These are phyloP conservation scores for Poeciliopsis turneri DNA, from an alignment of 2,797 vertebrate genomes.

Conservation along the genomic window DNA sequence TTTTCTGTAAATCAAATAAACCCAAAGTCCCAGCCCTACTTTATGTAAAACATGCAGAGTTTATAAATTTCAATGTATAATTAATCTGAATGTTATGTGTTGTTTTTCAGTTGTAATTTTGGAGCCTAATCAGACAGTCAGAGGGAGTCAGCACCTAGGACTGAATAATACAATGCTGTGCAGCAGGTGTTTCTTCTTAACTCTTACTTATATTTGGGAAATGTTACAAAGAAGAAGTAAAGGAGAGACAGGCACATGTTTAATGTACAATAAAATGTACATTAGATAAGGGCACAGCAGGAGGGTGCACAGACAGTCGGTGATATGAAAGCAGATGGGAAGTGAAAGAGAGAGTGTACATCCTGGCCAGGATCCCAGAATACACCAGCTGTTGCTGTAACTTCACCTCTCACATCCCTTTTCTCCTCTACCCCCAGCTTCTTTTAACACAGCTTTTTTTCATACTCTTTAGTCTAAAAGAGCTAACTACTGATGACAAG, in stretches of 20 bases:
- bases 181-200: conserved; percentile 1
- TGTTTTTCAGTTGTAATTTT: conserved; percentile 10
- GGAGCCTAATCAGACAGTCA: conserved; percentile 11
- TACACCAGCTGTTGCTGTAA: conserved; percentile 86
- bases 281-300: conserved; percentile 39
- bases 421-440: conserved; percentile 26
- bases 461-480: conserved; percentile 37
- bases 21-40: not conserved
- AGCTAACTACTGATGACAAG: not conserved
- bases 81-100: too few relatives aligned
- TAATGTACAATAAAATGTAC: conserved; percentile 16
- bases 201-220: not conserved
- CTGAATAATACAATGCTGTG: not conserved
- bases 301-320: conserved; percentile 62
- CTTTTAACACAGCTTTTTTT: conserved; percentile 24
- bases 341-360: conserved; percentile 71
- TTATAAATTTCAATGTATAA: not conserved
- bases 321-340: conserved; percentile 74
- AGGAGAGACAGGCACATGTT: conserved; percentile 26
- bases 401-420: conserved; percentile 76
- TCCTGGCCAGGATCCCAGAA: conserved; percentile 78
- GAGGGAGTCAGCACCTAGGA: conserved; percentile 20
- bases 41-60: not conserved
- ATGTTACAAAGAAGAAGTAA: not conserved
- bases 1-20: not conserved